phyloP scores from a whole-genome alignment of 1,140 invertebrate species.

The Drosophila ironensis region DNA sequence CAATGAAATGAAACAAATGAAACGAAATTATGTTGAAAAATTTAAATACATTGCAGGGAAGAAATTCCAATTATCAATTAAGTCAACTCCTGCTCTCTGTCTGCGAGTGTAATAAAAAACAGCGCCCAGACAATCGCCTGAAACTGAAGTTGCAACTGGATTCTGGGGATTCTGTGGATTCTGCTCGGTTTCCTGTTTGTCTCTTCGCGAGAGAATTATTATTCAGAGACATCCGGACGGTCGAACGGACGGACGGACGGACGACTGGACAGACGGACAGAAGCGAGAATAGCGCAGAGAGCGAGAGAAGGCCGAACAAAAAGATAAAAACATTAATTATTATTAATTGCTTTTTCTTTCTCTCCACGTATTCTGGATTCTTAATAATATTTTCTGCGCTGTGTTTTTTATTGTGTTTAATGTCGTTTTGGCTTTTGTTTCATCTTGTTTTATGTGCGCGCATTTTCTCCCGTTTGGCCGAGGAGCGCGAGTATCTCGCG shows the following conservation, averaged over 20 bases:
- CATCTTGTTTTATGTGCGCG: constrained; percentile 29
- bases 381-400: constrained; percentile 49
- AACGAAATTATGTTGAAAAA: constrained; percentile 77
- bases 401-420: constrained; percentile 44
- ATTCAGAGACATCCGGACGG: constrained; percentile 28
- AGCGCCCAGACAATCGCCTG: background rate
- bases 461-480: constrained; percentile 31
- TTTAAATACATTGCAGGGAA: constrained; percentile 69
- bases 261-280: no score
- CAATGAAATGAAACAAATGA: constrained; percentile 48
- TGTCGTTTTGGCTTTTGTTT: constrained; percentile 65
- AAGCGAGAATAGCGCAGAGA: background rate
- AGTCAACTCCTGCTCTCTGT: constrained; percentile 44
- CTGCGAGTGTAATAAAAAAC: constrained; percentile 62
- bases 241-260: no score
- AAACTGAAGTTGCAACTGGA: constrained; percentile 14
- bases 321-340: constrained; percentile 80
- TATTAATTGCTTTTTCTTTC: constrained; percentile 70
- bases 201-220: constrained; percentile 20
- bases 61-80: constrained; percentile 79
- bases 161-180: constrained; percentile 1
- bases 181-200: constrained; percentile 33
- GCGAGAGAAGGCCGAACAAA: constrained; percentile 44
- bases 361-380: constrained; percentile 27
- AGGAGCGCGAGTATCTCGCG: constrained; percentile 4